phyloP scores from a whole-genome alignment of 2,797 vertebrate genomes.

The Chromobotia macracanthus region DNA sequence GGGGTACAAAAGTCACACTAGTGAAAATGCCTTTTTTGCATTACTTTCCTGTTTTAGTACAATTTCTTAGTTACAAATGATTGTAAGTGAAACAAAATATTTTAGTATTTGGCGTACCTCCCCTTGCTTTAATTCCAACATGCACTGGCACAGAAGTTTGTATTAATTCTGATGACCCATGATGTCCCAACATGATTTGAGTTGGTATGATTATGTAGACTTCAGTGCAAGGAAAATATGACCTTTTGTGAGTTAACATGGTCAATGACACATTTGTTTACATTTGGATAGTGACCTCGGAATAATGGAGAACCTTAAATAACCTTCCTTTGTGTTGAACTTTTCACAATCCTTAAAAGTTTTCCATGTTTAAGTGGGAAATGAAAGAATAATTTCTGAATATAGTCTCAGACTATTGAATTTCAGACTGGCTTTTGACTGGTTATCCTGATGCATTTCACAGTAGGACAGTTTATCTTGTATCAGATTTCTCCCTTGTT shows the following conservation, averaged over 20 bases:
- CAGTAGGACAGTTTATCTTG: slow-evolving; percentile 2
- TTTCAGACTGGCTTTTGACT: background rate
- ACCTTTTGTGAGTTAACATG: too few species aligned
- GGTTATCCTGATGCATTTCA: slow-evolving; percentile 25
- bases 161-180: too few species aligned
- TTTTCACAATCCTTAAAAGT: background rate
- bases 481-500: slow-evolving; percentile 19
- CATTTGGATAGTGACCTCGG: background rate
- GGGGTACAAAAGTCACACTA: background rate
- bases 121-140: background rate
- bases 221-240: too few species aligned
- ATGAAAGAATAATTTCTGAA: background rate
- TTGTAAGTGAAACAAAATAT: too few species aligned
- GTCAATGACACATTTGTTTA: background rate
- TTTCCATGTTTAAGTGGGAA: background rate
- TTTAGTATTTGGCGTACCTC: background rate
- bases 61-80: too few species aligned
- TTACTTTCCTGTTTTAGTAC: background rate
- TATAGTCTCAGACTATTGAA: background rate
- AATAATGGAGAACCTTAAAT: background rate
- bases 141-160: background rate
- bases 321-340: background rate
- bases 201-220: too few species aligned
- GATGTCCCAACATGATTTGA: too few species aligned
- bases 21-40: background rate